Evolutionary conservation across 2,888 invertebrate species (phyloP), one percentile per base, ranked within the genome.

Genomic region (Arrhopalites spinosus): DNA sequence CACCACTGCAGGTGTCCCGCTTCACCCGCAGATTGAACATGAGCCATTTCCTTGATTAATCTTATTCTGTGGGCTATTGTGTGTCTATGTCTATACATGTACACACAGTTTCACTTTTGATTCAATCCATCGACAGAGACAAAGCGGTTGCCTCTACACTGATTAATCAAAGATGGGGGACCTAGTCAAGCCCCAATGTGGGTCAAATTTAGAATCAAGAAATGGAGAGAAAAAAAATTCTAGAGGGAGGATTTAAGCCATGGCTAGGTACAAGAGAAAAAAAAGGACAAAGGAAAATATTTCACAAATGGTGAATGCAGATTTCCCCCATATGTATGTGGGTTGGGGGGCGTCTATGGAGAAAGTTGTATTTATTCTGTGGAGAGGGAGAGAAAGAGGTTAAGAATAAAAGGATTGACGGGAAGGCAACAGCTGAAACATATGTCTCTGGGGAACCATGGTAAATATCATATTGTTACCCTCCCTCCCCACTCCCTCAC

Each of bases 381-480:
- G 59, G 23, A 27, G 27, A 23, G 23, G 59, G 15, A 5, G 66
- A 67, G 66, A 67, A 45, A 67, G 45, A 67, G 66, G 66, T 67
- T 67, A 67, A 45, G 66, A 67, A 67, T 67, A 67, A 67, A 43
- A 45, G 66, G 66, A 67, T 67, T 45, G 45, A 67, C 66, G 66
- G 66, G 66, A 67, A 67, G 66, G 66, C 45, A 67, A 45, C 66
- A 67, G 66, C 66, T 67, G 66, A 67, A 67, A 67, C 66, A 67
- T 67, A 67, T 45, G 66, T 67, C 66, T 67, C 45, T 67, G 17
- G 66, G 66, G 66, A 67, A 45, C 23, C 25, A 43, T 67, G 66
- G 66, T 67, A 45, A 67, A 43, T 45, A 45, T 64, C 20, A 45
- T 45, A 36, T 45, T 45, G 66, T 67, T 64, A 67, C 66, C 17